These are phyloP conservation scores for Lagria hirta DNA, from an alignment of 2,888 invertebrate genomes.

Conservation along the genomic window DNA sequence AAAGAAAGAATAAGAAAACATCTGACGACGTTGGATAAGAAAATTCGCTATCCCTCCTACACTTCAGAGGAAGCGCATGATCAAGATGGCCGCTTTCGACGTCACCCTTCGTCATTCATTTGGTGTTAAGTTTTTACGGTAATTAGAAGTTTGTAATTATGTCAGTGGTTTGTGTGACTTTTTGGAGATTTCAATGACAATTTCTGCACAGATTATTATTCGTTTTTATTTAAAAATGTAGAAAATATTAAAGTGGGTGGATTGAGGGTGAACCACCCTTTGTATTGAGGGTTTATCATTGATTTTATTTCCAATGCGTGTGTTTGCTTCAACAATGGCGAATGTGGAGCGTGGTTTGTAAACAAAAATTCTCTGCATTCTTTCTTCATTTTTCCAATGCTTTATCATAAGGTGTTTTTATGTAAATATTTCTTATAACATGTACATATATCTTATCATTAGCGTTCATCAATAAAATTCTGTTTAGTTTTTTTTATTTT, in stretches of 20 bases:
- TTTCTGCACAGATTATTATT: conserved; percentile 7
- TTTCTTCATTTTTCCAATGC: too few relatives aligned
- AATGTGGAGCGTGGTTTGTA: conserved; percentile 24
- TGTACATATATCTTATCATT: too few relatives aligned
- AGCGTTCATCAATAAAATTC: too few relatives aligned
- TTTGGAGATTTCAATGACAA: neutral
- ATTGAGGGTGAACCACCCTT: conserved; percentile 28
- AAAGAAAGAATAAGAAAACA: conserved; percentile 37
- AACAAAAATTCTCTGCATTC: conserved; percentile 19
- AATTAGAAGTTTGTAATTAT: conserved; percentile 39
- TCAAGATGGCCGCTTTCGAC: conserved; percentile 49
- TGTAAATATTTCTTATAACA: too few relatives aligned
- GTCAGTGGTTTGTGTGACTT: conserved; percentile 7
- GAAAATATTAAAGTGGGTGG: too few relatives aligned
- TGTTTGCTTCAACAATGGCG: conserved; percentile 39
- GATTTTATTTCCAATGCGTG: conserved; percentile 43
- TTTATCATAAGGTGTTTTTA: too few relatives aligned
- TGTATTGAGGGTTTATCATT: conserved; percentile 35
- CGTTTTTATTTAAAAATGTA: conserved; percentile 8
- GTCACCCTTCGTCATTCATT: conserved; percentile 39
- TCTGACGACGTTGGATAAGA: conserved; percentile 39
- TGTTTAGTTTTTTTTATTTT: too few relatives aligned
- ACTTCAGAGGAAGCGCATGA: conserved; percentile 40
- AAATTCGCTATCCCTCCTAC: conserved; percentile 39
- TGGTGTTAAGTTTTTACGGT: conserved; percentile 41